A percentile compares a stretch with the other conserved stretches of the same genome.
Conservation (phyloP, 2,797 vertebrate genomes). For the Centroberyx gerrardi region DNA sequence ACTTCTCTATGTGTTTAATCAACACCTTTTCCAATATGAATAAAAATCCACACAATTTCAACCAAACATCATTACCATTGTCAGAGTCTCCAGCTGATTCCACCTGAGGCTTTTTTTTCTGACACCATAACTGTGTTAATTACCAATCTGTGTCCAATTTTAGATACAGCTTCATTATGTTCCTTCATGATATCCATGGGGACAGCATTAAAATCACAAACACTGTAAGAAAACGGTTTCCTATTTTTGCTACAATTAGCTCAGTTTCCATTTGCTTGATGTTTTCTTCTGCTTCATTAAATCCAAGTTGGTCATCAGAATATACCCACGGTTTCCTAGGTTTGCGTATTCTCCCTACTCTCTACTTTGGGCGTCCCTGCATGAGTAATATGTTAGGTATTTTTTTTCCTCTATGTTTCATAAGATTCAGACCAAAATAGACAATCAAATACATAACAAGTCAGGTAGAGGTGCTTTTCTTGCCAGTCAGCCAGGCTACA, state of each 20-base stretch:
- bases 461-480: not conserved
- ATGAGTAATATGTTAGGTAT: not conserved
- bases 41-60: not conserved
- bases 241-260: too few relatives aligned
- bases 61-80: not conserved
- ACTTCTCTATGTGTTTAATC: not conserved
- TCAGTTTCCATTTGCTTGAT: not conserved
- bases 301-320: not conserved
- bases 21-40: not conserved
- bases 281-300: slow-evolving; percentile 1
- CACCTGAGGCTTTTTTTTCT: too few relatives aligned
- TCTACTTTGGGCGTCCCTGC: not conserved
- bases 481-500: not conserved
- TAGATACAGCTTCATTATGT: too few relatives aligned
- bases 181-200: too few relatives aligned
- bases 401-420: not conserved
- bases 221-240: too few relatives aligned
- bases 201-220: too few relatives aligned
- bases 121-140: too few relatives aligned
- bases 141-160: too few relatives aligned
- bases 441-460: too few relatives aligned
- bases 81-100: too few relatives aligned
- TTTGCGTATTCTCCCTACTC: too few relatives aligned
- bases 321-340: not conserved
- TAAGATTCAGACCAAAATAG: too few relatives aligned